Base-by-base conservation (phyloP, 2,888 invertebrate species). In the Eurytoma adleriae region DNA sequence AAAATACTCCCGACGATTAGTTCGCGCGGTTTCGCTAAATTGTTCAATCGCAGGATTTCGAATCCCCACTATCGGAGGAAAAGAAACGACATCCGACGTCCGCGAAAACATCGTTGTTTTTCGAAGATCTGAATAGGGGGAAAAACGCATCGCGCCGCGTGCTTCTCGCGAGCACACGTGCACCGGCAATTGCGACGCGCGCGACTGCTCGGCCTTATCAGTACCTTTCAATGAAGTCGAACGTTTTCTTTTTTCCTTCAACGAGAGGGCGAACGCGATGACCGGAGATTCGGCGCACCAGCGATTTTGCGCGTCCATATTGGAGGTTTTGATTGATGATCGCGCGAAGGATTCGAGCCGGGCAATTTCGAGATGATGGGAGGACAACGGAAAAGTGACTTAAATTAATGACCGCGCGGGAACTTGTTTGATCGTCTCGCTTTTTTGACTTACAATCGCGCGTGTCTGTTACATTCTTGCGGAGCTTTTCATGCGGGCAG, bases 301-400 rank as follows among this genome's bases (percentile, higher is more conserved):
- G 40, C n/a, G 5, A 20, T 64, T 66, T 40, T 14, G 48, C 62
- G 18, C 57, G 66, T 4, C 40, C 0, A n/a, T 16, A 50, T 12
- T 5, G 56, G 3, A 24, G 13, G 18, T 67, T 72, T 54, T 78
- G 40, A 78, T 78, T 68, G 68, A 78, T 68, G 73, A 54, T 14
- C 16, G 61, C 48, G 54, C 20, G 50, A 59, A 67, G 61, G 48
- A 69, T 74, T 79, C 57, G 20, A 30, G 18, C 27, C 10, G 66
- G 7, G 24, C 40, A 52, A 64, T 64, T 64, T 30, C 18, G n/a
- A 30, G 59, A 70, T 48, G 59, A 40, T 48, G 18, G 24, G 24
- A 50, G 40, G 30, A 27, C 27, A 62, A 18, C 24, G 62, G 20
- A 27, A 72, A 52, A 72, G 72, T 62, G 62, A 72, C 24, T 72